phyloP scores from a whole-genome alignment of 2,113 vertebrate genomes.

The Lepus europaeus region DNA sequence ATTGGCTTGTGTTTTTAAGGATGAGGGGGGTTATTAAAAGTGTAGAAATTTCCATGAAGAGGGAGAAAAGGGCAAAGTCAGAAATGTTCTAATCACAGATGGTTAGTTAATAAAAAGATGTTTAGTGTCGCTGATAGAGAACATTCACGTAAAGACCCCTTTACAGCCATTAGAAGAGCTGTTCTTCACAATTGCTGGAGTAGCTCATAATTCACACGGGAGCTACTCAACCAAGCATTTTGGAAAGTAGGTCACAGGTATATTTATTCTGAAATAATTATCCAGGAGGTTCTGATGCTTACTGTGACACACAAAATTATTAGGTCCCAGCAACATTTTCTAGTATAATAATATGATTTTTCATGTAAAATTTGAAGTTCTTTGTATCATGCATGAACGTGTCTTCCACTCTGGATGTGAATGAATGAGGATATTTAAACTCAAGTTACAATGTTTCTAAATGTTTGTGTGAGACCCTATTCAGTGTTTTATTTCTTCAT shows the following conservation, averaged over 20 bases:
- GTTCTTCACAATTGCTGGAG: neutral
- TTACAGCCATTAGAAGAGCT: neutral
- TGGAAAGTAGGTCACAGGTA: neutral
- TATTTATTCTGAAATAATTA: slow-evolving; percentile 46
- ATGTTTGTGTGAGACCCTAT: neutral
- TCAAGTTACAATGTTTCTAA: neutral
- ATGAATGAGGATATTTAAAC: neutral
- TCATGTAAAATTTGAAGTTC: neutral
- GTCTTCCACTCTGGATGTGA: neutral
- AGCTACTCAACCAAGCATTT: neutral
- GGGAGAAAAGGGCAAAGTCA: neutral
- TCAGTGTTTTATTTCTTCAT: neutral
- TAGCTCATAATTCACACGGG: neutral
- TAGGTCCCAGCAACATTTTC: neutral
- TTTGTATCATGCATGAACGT: neutral
- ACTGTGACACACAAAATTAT: neutral
- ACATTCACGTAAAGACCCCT: neutral
- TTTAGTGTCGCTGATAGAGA: neutral
- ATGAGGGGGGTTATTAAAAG: neutral
- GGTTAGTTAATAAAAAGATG: neutral
- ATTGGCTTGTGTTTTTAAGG: neutral
- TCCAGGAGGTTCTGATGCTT: neutral
- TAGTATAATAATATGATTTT: neutral
- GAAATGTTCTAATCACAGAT: neutral
- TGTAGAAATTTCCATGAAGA: neutral